These are phyloP conservation scores for Lagorchestes hirsutus DNA, from an alignment of 2,797 vertebrate species.

Conservation along the genomic window DNA sequence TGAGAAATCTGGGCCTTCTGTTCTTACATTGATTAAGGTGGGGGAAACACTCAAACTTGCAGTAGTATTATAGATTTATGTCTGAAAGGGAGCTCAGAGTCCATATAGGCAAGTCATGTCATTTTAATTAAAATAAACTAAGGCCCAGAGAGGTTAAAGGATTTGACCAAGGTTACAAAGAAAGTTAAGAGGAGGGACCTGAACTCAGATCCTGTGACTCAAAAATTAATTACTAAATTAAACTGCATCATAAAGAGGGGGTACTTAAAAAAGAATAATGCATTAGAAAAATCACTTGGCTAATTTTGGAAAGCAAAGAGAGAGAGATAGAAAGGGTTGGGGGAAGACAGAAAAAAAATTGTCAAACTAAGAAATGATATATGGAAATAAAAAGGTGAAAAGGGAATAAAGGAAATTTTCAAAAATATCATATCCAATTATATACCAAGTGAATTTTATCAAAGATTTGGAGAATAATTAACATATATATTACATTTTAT, in stretches of 20 bases:
- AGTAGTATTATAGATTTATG: neutral
- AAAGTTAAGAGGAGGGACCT: neutral
- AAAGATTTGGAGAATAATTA: neutral
- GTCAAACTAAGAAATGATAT: neutral
- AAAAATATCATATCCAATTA: neutral
- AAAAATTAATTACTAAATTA: neutral
- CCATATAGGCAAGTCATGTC: neutral
- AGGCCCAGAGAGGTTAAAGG: neutral
- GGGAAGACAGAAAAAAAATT: neutral
- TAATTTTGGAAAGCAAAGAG: neutral
- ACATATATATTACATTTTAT: neutral
- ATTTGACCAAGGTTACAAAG: neutral
- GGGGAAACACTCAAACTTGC: neutral
- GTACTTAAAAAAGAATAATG: neutral
- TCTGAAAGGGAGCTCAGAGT: neutral
- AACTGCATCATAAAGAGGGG: neutral
- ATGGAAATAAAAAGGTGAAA: neutral
- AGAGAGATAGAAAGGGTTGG: neutral
- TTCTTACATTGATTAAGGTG: neutral
- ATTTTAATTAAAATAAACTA: neutral
- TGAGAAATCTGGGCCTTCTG: neutral
- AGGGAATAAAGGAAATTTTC: neutral
- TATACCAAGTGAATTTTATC: neutral
- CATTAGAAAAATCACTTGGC: neutral
- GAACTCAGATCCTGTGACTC: neutral